Evolutionary conservation across 2,797 vertebrate genomes (phyloP), one percentile per base, ranked within the genome.

Genomic region (Vultur gryphus): DNA sequence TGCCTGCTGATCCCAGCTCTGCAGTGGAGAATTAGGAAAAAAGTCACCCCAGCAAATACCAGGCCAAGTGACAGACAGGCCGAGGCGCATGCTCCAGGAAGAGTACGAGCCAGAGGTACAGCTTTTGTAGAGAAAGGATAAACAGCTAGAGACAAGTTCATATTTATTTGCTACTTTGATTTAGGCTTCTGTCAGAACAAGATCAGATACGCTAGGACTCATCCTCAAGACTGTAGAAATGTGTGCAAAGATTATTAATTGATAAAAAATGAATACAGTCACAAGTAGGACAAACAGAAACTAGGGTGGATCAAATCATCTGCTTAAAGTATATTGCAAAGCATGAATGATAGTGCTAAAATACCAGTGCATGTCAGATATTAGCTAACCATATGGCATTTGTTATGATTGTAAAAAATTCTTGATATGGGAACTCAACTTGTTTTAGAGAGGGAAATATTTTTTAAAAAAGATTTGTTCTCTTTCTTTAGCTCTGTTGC

Each of bases 71-170:
- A 52, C 9, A 19, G 46, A 28, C 33, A 43, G 64, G 18, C 20
- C 20, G n/a, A 29, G 12, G 29, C 2, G 1, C 1, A 0, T 81
- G 48, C 49, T 49, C 13, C 31, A n/a, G 24, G 35, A 20, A 78
- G 9, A 37, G 8, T 20, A 37, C 2, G 4, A 70, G 55, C 33
- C 29, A 58, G 55, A 90, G 43, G 26, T 43, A 24, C 31, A 61
- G 28, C 17, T 80, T 69, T 52, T 48, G 43, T 13, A 52, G 16
- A 19, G 43, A 23, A 69, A 65, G 46, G 41, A 35, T 57, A 16
- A 26, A 29, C 2, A 61, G 3, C 49, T 64, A 72, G 49, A 46
- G 46, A 48, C 16, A 37, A 2, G 1, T 82, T 87, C 18, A 6
- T 57, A 21, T 82, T 82, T 89, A 59, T 57, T 72, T 62, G 6